Conservation (phyloP, 2,888 invertebrate species). For the Heptascelio sp. region DNA sequence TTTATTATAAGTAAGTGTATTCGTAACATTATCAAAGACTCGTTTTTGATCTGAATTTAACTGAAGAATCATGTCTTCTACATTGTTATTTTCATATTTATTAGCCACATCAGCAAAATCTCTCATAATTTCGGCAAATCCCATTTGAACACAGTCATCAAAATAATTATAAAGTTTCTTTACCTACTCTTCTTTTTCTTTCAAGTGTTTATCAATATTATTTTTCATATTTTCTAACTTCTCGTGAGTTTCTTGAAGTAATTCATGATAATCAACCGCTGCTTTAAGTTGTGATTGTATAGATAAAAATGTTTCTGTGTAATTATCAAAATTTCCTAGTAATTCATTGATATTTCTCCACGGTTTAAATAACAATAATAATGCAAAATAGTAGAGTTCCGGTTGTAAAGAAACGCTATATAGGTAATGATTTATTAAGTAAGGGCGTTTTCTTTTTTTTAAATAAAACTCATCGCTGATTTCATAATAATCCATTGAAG, state of each 20-base stretch:
- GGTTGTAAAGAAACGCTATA: constrained; percentile 43
- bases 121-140: constrained; percentile 7
- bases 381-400: constrained; percentile 57
- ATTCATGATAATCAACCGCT: background rate
- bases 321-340: constrained; percentile 64
- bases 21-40: constrained; percentile 34
- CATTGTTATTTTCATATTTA: constrained; percentile 22
- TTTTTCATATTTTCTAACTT: background rate
- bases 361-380: constrained; percentile 23
- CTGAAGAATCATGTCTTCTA: constrained; percentile 58
- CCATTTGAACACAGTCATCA: constrained; percentile 44
- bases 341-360: constrained; percentile 71
- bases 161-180: background rate
- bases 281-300: background rate
- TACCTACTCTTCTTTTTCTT: background rate
- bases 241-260: background rate
- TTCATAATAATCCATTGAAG: constrained; percentile 8
- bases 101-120: background rate
- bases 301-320: constrained; percentile 68
- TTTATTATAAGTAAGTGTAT: constrained; percentile 56
- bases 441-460: constrained; percentile 70
- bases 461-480: constrained; percentile 12
- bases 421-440: constrained; percentile 29
- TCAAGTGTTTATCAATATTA: constrained; percentile 25
- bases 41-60: constrained; percentile 44